Percentiles rank a stretch among this genome's conserved stretches.
These are phyloP conservation scores for Steinernema scapterisci DNA, from an alignment of 2,888 invertebrate species.

Conservation along the genomic window DNA sequence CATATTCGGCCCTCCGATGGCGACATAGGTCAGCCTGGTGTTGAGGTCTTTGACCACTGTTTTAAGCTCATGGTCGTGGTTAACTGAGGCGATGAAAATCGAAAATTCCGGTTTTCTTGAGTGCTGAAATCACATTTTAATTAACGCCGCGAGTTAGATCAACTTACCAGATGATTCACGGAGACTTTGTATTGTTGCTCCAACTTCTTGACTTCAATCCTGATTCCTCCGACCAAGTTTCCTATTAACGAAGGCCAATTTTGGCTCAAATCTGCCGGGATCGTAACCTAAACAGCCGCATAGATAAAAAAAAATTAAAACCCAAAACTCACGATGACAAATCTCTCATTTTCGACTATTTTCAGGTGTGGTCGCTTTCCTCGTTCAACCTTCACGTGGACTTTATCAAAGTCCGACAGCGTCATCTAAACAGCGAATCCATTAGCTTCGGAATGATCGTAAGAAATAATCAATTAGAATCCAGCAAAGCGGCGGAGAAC, in stretches of 20 bases:
- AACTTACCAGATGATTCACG: constrained; percentile 46
- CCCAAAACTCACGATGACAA: neutral
- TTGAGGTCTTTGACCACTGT: constrained; percentile 51
- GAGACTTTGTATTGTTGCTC: constrained; percentile 54
- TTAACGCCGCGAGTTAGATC: too few relatives aligned
- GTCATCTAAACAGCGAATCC: constrained; percentile 6
- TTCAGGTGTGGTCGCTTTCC: constrained; percentile 7
- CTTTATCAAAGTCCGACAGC: constrained; percentile 21
- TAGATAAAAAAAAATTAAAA: neutral
- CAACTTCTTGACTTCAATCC: constrained; percentile 44
- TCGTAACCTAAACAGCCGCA: constrained; percentile 39
- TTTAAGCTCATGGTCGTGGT: constrained; percentile 48
- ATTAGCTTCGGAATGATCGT: constrained; percentile 1
- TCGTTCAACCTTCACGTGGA: constrained; percentile 22
- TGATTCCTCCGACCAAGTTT: constrained; percentile 44
- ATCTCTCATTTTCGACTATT: constrained; percentile 4
- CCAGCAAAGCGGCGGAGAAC: neutral
- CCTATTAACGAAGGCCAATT: constrained; percentile 48
- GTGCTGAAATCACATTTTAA: constrained; percentile 40
- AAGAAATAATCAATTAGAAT: neutral
- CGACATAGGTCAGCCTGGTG: constrained; percentile 45
- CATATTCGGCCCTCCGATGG: constrained; percentile 51
- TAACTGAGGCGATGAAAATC: constrained; percentile 44
- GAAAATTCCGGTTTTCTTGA: constrained; percentile 50
- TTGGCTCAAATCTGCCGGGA: constrained; percentile 45